Evolutionary conservation across 2,888 invertebrate species (phyloP).

Genomic region (Cephonodes hylas): DNA sequence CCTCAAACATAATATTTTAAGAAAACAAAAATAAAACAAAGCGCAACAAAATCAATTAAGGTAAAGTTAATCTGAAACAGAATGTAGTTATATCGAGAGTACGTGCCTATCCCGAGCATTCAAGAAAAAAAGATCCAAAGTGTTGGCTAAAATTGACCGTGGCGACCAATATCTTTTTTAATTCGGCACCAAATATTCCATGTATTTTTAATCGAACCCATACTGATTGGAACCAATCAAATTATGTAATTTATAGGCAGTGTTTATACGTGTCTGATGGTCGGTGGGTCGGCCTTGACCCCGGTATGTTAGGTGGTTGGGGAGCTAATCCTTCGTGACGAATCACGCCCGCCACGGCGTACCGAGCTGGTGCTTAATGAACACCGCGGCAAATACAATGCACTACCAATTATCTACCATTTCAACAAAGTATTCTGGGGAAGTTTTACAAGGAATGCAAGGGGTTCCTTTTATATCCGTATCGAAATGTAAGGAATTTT

Average conservation of each 20-base stretch:
- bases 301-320: constrained; percentile 34
- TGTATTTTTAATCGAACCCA: constrained; percentile 63
- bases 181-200: constrained; percentile 43
- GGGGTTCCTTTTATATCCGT: constrained; percentile 19
- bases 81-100: constrained; percentile 10
- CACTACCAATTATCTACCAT: not conserved
- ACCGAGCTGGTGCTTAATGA: constrained; percentile 67
- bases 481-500: not conserved
- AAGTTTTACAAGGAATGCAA: not conserved
- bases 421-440: not conserved
- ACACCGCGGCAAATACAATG: constrained; percentile 40
- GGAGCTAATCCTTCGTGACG: constrained; percentile 66
- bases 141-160: constrained; percentile 53
- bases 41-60: not conserved
- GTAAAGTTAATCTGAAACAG: not conserved
- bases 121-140: constrained; percentile 24
- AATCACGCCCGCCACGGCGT: constrained; percentile 57
- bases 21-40: not conserved
- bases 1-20: not conserved
- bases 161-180: constrained; percentile 43
- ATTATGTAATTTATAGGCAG: constrained; percentile 69
- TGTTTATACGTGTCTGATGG: constrained; percentile 49
- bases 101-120: constrained; percentile 8
- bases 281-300: constrained; percentile 56
- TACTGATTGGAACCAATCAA: constrained; percentile 77